These are phyloP conservation scores for Meriones unguiculatus DNA, from an alignment of 2,113 vertebrate genomes.

Conservation along the genomic window DNA sequence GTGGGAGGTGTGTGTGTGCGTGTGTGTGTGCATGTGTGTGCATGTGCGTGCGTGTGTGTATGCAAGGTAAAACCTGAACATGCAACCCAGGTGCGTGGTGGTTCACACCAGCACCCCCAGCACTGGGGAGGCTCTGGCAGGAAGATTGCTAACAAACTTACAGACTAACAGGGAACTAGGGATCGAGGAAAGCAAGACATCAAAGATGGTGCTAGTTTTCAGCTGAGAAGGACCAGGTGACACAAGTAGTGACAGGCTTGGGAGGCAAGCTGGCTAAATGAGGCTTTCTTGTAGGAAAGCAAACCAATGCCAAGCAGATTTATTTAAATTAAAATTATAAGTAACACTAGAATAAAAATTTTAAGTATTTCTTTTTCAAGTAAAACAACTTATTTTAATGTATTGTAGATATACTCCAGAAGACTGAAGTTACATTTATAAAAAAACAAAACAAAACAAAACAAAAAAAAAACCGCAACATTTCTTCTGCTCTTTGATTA, in stretches of 20 bases:
- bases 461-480: not conserved
- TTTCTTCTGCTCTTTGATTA: not conserved
- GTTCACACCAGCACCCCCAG: not conserved
- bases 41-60: accelerated
- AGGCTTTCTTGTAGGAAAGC: slow-evolving; percentile 10
- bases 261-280: not conserved
- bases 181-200: not conserved
- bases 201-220: not conserved
- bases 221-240: not conserved
- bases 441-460: not conserved
- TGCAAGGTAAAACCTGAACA: slow-evolving; percentile 22
- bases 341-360: slow-evolving; percentile 1
- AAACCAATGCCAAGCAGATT: not conserved
- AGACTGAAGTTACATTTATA: not conserved
- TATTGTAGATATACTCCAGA: not conserved
- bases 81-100: not conserved
- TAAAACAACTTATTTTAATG: not conserved
- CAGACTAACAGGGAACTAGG: not conserved
- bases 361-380: not conserved
- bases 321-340: slow-evolving; percentile 29
- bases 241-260: not conserved
- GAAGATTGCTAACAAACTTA: not conserved
- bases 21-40: no score
- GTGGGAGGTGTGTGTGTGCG: not conserved
- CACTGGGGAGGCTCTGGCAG: not conserved